Base-by-base conservation (phyloP, 2,797 vertebrate species). In the Dermochelys coriacea region DNA sequence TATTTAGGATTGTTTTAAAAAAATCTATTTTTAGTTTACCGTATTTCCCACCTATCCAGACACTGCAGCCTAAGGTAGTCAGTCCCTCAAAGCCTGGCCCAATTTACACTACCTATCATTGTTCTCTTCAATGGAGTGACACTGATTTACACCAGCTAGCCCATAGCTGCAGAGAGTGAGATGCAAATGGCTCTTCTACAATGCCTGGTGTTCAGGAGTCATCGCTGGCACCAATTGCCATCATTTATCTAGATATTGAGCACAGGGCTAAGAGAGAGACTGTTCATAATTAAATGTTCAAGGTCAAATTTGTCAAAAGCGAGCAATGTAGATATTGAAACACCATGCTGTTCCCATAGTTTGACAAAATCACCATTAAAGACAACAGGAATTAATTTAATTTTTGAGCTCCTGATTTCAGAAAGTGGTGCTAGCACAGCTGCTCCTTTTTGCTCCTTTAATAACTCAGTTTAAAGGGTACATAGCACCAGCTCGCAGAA, bases 261-360 rank as follows among this genome's bases (percentile, higher is more conserved):
- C 45, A 86, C 64, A 34, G 52, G 55, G 74, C 50, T 83, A 6
- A 95, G 52, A 5, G 49, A 1, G 0, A 0, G 25, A 15, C 29
- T 51, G 50, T 55, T 55, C 1, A 4, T 49, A 37, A 14, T n/a
- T 29, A 47, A 77, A 45, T 0, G 0, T 15, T 52, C 61, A 79
- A 91, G 80, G 81, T 82, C 61, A n/a, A 1, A 16, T 45, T 23
- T 50, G 45, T 16, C 49, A 81, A 54, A 82, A 89, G 87, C 21
- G 87, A 84, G 81, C 6, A 5, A 25, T 54, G 82, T n/a, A 50
- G 79, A 6, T 85, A 85, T 85, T 80, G 78, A 88, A 93, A 84
- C 1, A 5, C 14, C 2, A 0, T 0, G 0, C 1, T 71, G 47
- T 21, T 86, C 23, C 4, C 10, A 50, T 1, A 0, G 0, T 5